Percentiles rank a stretch among this genome's conserved stretches.
These are phyloP conservation scores for Papilio elwesi DNA, from an alignment of 2,888 invertebrate genomes.

Conservation along the genomic window DNA sequence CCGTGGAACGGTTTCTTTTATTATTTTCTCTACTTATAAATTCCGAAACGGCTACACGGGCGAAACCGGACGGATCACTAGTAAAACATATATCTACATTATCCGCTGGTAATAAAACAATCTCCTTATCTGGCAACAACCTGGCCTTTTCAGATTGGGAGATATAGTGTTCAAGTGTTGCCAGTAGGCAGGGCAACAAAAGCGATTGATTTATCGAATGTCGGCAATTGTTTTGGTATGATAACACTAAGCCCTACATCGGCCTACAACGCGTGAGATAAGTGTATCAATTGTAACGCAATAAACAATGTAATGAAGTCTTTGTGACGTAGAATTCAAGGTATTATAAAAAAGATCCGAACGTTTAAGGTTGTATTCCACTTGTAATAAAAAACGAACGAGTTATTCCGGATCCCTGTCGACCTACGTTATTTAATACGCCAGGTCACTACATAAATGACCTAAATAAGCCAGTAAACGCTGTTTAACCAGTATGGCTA, in stretches of 20 bases:
- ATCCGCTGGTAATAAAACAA: slow-evolving; percentile 7
- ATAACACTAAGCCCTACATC: slow-evolving; percentile 1
- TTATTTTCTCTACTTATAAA: too few species aligned
- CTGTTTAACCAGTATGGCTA: too few species aligned
- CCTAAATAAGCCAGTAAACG: too few species aligned
- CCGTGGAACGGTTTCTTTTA: too few species aligned
- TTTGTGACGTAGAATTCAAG: not conserved
- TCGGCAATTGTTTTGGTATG: slow-evolving; percentile 23
- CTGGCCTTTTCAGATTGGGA: slow-evolving; percentile 28
- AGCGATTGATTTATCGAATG: slow-evolving; percentile 4
- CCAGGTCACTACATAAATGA: too few species aligned
- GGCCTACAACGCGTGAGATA: not conserved
- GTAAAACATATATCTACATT: slow-evolving; percentile 1
- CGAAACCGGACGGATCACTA: too few species aligned
- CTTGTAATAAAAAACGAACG: too few species aligned
- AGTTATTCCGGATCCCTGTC: too few species aligned
- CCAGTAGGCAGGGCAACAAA: slow-evolving; percentile 36
- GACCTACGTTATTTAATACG: too few species aligned
- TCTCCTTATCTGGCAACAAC: slow-evolving; percentile 38
- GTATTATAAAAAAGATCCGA: too few species aligned
- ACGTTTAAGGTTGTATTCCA: too few species aligned
- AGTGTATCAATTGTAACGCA: not conserved
- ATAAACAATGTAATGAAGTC: not conserved
- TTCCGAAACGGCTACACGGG: too few species aligned
- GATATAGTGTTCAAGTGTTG: slow-evolving; percentile 1